phyloP scores from a whole-genome alignment of 2,888 invertebrate genomes.

The Hirtodrosophila trivittata region DNA sequence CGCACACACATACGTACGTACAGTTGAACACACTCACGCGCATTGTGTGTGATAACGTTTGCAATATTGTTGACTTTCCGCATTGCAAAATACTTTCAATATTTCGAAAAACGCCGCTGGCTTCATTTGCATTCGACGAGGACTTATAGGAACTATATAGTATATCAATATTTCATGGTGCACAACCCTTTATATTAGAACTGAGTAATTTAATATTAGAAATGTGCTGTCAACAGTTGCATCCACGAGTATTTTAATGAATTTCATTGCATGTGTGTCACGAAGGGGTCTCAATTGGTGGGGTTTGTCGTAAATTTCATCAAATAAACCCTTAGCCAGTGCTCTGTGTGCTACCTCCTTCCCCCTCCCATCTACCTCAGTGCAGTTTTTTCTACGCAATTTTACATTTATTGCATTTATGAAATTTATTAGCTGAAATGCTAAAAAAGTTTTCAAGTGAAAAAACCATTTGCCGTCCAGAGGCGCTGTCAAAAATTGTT shows the following conservation, averaged over 20 bases:
- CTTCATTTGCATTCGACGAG: background rate
- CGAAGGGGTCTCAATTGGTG: constrained; percentile 13
- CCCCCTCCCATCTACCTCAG: background rate
- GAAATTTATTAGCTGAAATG: constrained; percentile 46
- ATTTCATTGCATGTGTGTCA: constrained; percentile 34
- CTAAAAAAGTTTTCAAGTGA: background rate
- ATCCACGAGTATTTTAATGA: no score
- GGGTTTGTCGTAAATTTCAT: background rate
- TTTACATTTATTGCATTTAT: constrained; percentile 55
- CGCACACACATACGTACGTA: constrained; percentile 23
- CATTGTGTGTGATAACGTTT: constrained; percentile 40
- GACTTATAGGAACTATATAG: no score
- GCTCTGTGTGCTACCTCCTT: no score
- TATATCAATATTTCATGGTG: no score
- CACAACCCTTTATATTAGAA: no score
- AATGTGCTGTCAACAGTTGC: no score
- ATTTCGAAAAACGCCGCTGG: constrained; percentile 20
- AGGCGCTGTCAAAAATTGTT: constrained; percentile 2
- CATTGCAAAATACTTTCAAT: constrained; percentile 49
- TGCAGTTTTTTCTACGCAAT: constrained; percentile 26
- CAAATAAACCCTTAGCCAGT: background rate
- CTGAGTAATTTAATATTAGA: no score
- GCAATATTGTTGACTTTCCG: constrained; percentile 58
- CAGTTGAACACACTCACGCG: background rate
- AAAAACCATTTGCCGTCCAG: constrained; percentile 8